Conservation (phyloP, 2,797 vertebrate species). For the Sebastes variabilis region DNA sequence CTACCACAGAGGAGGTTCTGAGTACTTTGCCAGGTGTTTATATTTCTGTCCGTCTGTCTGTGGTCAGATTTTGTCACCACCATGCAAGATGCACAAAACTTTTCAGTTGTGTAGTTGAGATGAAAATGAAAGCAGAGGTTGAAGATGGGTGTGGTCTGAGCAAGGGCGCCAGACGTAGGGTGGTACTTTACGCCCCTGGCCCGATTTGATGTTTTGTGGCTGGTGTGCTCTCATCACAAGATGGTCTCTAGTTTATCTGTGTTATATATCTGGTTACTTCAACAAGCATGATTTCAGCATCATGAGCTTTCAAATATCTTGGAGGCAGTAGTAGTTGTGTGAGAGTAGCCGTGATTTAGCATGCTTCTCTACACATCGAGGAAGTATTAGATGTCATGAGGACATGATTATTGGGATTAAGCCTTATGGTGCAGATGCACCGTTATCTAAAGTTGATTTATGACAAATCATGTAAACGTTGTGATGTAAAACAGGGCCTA, state of each 20-base stretch:
- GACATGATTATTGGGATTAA: not conserved
- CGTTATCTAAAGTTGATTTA: not conserved
- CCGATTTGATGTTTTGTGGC: no score
- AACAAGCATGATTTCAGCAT: not conserved
- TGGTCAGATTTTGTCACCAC: no score
- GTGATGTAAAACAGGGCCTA: no score
- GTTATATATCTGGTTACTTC: not conserved
- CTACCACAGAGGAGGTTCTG: no score
- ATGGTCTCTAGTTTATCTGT: not conserved
- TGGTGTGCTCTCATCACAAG: no score
- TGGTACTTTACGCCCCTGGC: no score
- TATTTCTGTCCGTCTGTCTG: no score
- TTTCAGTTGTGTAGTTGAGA: no score
- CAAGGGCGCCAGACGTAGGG: no score
- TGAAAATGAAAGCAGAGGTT: no score
- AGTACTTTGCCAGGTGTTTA: no score
- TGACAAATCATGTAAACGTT: not conserved
- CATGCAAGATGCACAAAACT: rapidly evolving
- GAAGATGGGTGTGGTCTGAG: no score
- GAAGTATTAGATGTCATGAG: not conserved
- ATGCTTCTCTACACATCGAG: not conserved
- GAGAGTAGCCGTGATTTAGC: not conserved
- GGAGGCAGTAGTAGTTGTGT: not conserved
- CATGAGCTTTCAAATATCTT: not conserved
- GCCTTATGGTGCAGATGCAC: not conserved